Conservation (phyloP, 2,797 vertebrate species). For the Sebastes steindachneri region DNA sequence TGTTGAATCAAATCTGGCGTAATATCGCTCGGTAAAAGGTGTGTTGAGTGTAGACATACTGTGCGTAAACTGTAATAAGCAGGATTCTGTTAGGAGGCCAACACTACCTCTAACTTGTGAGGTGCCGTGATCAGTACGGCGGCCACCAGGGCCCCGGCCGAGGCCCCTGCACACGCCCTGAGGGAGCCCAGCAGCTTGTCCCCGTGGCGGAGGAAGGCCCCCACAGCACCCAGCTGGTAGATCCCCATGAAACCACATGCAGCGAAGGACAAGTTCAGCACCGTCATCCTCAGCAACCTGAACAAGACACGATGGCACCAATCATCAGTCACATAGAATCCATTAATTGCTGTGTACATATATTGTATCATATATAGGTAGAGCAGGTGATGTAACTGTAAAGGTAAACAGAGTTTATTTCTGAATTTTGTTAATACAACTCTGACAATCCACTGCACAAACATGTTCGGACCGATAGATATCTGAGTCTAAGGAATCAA, state of each 20-base stretch:
- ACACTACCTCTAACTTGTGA: constrained; percentile 88
- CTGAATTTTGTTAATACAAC: no score
- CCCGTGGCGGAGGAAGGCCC: constrained; percentile 87
- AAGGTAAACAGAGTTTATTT: no score
- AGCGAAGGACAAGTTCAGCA: constrained; percentile 90
- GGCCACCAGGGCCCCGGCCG: constrained; percentile 89
- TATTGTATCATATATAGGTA: no score
- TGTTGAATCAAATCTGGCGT: not conserved
- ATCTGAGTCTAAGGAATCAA: no score
- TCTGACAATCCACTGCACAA: no score
- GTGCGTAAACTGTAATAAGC: not conserved
- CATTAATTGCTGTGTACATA: not conserved
- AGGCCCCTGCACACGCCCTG: constrained; percentile 88
- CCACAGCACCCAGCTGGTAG: constrained; percentile 91
- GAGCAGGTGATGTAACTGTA: no score
- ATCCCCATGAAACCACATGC: constrained; percentile 89
- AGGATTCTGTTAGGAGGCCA: not conserved
- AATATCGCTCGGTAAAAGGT: no score
- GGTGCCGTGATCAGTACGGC: constrained; percentile 89
- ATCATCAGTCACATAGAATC: not conserved
- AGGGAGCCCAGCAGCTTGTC: constrained; percentile 81
- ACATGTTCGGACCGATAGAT: no score
- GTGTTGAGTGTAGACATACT: not conserved
- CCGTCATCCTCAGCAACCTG: constrained; percentile 71
- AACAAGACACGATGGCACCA: not conserved